Conservation (phyloP, 2,888 invertebrate genomes). For the Chloroclysta siterata region DNA sequence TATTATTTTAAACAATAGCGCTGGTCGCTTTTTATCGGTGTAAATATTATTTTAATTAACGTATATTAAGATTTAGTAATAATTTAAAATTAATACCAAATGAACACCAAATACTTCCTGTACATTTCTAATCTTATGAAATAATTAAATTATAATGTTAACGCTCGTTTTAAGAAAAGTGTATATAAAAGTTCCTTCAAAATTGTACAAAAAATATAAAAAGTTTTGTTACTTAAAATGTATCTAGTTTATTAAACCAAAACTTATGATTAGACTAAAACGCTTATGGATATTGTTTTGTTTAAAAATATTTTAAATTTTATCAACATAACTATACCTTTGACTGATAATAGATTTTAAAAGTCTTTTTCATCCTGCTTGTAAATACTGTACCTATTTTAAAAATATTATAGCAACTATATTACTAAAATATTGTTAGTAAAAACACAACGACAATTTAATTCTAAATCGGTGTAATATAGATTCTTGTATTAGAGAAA, state of each 20-base stretch:
- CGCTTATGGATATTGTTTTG: slow-evolving; percentile 28
- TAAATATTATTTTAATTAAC: slow-evolving; percentile 51
- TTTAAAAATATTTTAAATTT: slow-evolving; percentile 42
- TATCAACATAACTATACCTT: slow-evolving; percentile 58
- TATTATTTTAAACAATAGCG: slow-evolving; percentile 53
- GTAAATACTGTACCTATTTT: slow-evolving; percentile 57
- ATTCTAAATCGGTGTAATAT: slow-evolving; percentile 81
- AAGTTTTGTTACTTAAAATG: slow-evolving; percentile 32
- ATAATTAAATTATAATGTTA: slow-evolving; percentile 54
- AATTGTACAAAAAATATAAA: slow-evolving; percentile 35
- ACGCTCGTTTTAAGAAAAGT: slow-evolving; percentile 41
- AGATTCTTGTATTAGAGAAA: slow-evolving; percentile 54
- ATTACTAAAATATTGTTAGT: slow-evolving; percentile 54
- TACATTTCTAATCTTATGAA: slow-evolving; percentile 77
- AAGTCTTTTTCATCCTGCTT: slow-evolving; percentile 58
- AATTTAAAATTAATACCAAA: slow-evolving; percentile 60
- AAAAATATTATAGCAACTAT: slow-evolving; percentile 47
- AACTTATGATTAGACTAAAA: slow-evolving; percentile 49
- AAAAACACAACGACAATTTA: slow-evolving; percentile 81
- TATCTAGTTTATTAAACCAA: slow-evolving; percentile 41
- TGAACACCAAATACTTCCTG: slow-evolving; percentile 76
- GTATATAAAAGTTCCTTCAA: slow-evolving; percentile 45
- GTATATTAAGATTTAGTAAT: slow-evolving; percentile 42
- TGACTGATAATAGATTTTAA: slow-evolving; percentile 77
- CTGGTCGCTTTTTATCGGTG: slow-evolving; percentile 63